Evolutionary conservation across 2,797 vertebrate genomes (phyloP).

Genomic region (Adelosebastes latens): DNA sequence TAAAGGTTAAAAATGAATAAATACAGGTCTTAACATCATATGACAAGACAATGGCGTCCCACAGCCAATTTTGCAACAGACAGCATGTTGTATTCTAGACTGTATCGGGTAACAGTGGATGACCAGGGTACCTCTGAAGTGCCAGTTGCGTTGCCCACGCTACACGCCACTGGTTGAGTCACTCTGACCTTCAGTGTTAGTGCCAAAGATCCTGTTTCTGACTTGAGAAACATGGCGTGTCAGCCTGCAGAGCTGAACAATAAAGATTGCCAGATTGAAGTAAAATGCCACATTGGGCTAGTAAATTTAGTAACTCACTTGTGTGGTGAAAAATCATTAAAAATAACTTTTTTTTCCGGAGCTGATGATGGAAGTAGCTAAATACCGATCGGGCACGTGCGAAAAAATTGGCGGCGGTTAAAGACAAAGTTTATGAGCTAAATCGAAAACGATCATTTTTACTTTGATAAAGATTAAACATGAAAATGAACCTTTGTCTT

Average conservation of each 20-base stretch:
- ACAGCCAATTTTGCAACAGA: neutral
- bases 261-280: neutral
- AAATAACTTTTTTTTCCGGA: neutral
- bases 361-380: neutral
- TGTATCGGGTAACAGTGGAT: too few species aligned
- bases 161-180: neutral
- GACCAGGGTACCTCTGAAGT: too few species aligned
- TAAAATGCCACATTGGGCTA: neutral
- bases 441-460: neutral
- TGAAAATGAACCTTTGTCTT: neutral
- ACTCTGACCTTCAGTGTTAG: neutral
- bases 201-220: neutral
- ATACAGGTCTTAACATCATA: neutral
- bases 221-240: neutral
- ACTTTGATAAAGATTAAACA: neutral
- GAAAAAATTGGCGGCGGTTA: neutral
- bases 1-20: neutral
- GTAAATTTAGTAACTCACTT: neutral
- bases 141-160: neutral
- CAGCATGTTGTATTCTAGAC: too few species aligned
- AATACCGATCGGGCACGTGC: too few species aligned
- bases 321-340: neutral
- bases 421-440: neutral
- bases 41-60: neutral
- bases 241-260: neutral